Evolutionary conservation across 2,113 vertebrate genomes (phyloP).

Genomic region (Emydura subglobosa): DNA sequence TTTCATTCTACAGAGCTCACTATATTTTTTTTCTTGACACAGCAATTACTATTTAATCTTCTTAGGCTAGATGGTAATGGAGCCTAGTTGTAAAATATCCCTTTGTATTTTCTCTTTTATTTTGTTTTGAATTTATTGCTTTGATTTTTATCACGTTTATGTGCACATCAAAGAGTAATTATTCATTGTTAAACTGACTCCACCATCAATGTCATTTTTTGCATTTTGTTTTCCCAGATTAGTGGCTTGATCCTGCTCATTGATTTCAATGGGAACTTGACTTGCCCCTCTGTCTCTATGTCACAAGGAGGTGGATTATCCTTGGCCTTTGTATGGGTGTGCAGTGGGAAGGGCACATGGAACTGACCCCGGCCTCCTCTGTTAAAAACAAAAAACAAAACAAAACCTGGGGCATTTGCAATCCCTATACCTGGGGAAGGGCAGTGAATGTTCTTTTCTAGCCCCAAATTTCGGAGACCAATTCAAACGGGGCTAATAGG

Average conservation of each 20-base stretch:
- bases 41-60: slow-evolving; percentile 82
- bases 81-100: slow-evolving; percentile 81
- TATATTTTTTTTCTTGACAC: slow-evolving; percentile 81
- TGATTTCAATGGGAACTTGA: slow-evolving; percentile 53
- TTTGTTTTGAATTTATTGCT: slow-evolving; percentile 80
- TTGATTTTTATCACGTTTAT: slow-evolving; percentile 81
- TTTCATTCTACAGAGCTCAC: slow-evolving; percentile 60
- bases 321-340: slow-evolving; percentile 50
- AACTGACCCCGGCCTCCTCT: background rate
- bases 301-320: slow-evolving; percentile 42
- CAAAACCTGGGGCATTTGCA: background rate
- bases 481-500: background rate
- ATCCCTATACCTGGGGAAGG: background rate
- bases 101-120: slow-evolving; percentile 80
- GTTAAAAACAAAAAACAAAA: background rate
- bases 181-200: slow-evolving; percentile 82
- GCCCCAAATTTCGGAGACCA: background rate
- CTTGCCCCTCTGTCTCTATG: background rate
- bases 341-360: background rate
- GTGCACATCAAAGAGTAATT: slow-evolving; percentile 79
- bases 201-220: slow-evolving; percentile 80
- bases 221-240: slow-evolving; percentile 70
- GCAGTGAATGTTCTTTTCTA: background rate
- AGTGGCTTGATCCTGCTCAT: slow-evolving; percentile 57
- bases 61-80: slow-evolving; percentile 79